Percentiles rank a stretch among this genome's conserved stretches.
phyloP scores from a whole-genome alignment of 2,113 vertebrate genomes.

The Hystrix brachyura region DNA sequence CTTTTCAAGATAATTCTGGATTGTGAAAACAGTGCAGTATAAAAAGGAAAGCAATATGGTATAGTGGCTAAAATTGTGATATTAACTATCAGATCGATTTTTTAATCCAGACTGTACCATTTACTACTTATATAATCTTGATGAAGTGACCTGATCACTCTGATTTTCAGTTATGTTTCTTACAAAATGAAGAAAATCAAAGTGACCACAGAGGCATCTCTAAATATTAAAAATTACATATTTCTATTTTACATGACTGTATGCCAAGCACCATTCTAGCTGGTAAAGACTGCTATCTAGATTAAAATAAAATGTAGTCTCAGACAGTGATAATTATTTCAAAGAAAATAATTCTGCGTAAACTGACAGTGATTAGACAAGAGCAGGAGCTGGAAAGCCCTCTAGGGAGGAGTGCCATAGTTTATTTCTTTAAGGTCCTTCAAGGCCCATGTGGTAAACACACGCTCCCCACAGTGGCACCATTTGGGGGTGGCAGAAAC shows the following conservation, averaged over 20 bases:
- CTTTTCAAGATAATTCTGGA: constrained; percentile 42
- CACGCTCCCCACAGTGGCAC: not conserved
- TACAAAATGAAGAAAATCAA: not conserved
- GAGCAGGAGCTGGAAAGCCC: not conserved
- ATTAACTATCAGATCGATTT: not conserved
- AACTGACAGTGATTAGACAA: not conserved
- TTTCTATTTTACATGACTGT: not conserved
- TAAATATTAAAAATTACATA: not conserved
- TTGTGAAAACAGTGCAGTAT: not conserved
- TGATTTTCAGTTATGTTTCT: not conserved
- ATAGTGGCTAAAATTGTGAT: not conserved
- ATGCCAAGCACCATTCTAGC: not conserved
- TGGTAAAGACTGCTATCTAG: not conserved
- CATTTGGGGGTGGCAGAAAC: not conserved
- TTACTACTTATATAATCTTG: constrained; percentile 10
- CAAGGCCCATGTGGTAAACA: not conserved
- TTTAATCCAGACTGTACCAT: not conserved
- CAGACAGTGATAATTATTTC: not conserved
- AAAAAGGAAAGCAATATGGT: not conserved
- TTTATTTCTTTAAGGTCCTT: not conserved
- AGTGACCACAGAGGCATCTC: not conserved
- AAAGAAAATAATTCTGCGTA: not conserved
- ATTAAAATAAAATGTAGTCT: constrained; percentile 24
- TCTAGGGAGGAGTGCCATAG: not conserved
- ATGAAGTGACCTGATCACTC: not conserved